A percentile compares a stretch with the other conserved stretches of the same genome.
Conservation (phyloP, 2,888 invertebrate genomes). For the Mechanitis mazaeus region DNA sequence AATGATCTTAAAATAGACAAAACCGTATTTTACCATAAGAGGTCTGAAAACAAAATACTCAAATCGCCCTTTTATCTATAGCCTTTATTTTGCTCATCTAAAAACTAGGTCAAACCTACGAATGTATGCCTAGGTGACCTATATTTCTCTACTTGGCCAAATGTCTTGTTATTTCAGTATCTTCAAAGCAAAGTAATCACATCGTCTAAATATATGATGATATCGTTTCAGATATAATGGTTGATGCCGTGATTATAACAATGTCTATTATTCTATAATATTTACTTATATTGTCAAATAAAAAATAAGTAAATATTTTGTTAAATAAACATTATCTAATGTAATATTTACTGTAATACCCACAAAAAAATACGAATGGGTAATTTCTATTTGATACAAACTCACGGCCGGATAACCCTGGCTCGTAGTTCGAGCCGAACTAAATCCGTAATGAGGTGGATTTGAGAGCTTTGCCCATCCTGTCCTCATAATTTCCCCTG, state of each 20-base stretch:
- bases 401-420: slow-evolving; percentile 7
- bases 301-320: no score
- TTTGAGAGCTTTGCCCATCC: slow-evolving; percentile 24
- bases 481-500: slow-evolving; percentile 40
- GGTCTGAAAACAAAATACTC: slow-evolving; percentile 19
- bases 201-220: slow-evolving; percentile 4
- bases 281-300: no score
- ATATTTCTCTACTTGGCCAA: slow-evolving; percentile 25
- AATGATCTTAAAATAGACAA: slow-evolving; percentile 6
- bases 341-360: no score
- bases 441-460: slow-evolving; percentile 18
- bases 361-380: no score
- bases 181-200: slow-evolving; percentile 20
- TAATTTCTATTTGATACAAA: background rate
- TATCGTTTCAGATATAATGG: no score
- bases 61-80: slow-evolving; percentile 22
- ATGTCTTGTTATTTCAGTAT: slow-evolving; percentile 23
- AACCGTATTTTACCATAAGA: slow-evolving; percentile 13
- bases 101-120: slow-evolving; percentile 25
- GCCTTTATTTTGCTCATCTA: slow-evolving; percentile 25
- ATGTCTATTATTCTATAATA: no score
- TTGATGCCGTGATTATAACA: no score
- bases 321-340: no score
- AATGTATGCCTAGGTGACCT: slow-evolving; percentile 21
- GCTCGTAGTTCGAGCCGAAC: slow-evolving; percentile 14